These are phyloP conservation scores for Antitype chi DNA, from an alignment of 2,888 invertebrate species.

Conservation along the genomic window DNA sequence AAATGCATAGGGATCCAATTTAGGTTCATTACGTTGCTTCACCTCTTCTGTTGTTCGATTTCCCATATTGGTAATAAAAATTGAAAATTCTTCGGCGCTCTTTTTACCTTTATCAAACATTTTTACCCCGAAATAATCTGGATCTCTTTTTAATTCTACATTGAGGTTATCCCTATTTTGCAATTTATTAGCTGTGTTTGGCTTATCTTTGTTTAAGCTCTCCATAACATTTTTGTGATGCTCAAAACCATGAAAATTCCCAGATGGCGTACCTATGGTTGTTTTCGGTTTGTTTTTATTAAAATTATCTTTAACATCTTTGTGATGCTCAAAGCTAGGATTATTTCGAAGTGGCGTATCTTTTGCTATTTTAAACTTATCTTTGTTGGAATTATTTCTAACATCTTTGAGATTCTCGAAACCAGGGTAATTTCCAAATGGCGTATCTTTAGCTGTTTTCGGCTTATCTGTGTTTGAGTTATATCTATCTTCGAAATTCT, in stretches of 20 bases:
- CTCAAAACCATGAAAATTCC: background rate
- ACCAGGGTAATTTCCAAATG: background rate
- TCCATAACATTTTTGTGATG: background rate
- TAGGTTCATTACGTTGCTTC: too few species aligned
- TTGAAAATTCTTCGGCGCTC: background rate
- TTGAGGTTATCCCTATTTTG: background rate
- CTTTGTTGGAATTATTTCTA: background rate
- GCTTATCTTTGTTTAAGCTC: background rate
- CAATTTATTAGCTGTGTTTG: background rate
- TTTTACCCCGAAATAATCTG: background rate
- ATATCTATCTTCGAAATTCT: background rate
- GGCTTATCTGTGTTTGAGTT: background rate
- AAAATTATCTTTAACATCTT: background rate
- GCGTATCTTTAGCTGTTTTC: background rate
- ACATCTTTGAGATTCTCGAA: background rate
- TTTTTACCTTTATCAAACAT: background rate
- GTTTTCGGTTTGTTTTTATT: background rate
- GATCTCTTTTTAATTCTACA: background rate
- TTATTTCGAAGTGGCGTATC: background rate
- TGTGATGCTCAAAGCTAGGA: background rate
- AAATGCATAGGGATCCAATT: background rate
- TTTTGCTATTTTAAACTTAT: background rate
- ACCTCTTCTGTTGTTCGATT: background rate
- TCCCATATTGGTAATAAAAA: background rate
- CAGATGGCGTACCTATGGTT: background rate